Percentiles rank a stretch among this genome's conserved stretches.
Evolutionary conservation across 2,113 vertebrate species (phyloP).

Genomic region (Ageneiosus marmoratus): DNA sequence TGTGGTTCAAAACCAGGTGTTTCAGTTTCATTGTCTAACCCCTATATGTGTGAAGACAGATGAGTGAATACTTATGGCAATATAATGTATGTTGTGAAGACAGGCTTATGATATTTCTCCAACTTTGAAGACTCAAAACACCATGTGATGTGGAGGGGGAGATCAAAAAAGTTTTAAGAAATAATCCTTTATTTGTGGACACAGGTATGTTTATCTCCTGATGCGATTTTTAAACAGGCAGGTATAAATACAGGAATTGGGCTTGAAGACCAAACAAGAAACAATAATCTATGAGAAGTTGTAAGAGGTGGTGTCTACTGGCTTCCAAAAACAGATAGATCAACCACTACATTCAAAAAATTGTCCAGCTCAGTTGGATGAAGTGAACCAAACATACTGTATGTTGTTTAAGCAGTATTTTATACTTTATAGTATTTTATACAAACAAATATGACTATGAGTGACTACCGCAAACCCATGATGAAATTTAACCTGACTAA

Average conservation of each 20-base stretch:
- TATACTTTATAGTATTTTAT: too few species aligned
- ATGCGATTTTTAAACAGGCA: not conserved
- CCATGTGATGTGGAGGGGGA: too few species aligned
- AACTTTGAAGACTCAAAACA: too few species aligned
- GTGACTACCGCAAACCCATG: not conserved
- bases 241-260: not conserved
- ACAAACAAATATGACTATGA: not conserved
- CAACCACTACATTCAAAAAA: not conserved
- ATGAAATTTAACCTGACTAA: not conserved
- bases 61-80: too few species aligned
- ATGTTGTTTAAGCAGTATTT: not conserved
- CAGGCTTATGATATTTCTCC: too few species aligned
- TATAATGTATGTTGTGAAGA: too few species aligned
- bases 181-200: too few species aligned
- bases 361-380: not conserved
- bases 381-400: not conserved
- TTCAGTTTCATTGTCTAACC: too few species aligned
- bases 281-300: not conserved
- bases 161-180: too few species aligned
- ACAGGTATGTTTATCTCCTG: not conserved
- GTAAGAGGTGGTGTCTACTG: not conserved
- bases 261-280: too few species aligned
- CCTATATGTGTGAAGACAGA: too few species aligned
- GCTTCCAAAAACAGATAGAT: not conserved
- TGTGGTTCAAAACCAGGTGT: too few species aligned